phyloP scores from a whole-genome alignment of 2,888 invertebrate species.

The Apamea epomidion region DNA sequence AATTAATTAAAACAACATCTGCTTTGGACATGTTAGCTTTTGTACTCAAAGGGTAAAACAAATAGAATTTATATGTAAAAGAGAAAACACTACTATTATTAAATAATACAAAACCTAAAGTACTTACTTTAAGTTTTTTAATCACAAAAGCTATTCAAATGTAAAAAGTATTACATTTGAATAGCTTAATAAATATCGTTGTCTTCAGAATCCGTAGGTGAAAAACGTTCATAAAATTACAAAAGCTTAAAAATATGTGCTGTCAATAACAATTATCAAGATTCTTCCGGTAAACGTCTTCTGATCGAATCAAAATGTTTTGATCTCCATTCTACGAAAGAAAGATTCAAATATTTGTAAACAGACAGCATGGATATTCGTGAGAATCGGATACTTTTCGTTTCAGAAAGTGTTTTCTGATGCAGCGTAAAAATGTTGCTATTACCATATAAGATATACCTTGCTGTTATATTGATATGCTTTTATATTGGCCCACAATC shows the following conservation, averaged over 20 bases:
- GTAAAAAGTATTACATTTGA: background rate
- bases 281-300: constrained; percentile 1
- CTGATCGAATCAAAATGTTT: constrained; percentile 17
- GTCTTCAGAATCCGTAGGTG: background rate
- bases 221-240: background rate
- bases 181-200: background rate
- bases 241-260: background rate
- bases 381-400: background rate
- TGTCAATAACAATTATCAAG: background rate
- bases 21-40: constrained; percentile 4
- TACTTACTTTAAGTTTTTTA: background rate
- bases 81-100: background rate
- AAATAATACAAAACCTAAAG: background rate
- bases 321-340: constrained; percentile 11
- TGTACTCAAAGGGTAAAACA: background rate
- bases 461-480: background rate
- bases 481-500: too few relatives aligned
- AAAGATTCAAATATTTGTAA: constrained; percentile 21
- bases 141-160: too few relatives aligned
- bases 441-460: background rate
- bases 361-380: background rate
- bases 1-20: constrained; percentile 14
- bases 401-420: constrained; percentile 80
- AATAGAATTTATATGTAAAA: background rate
- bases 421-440: constrained; percentile 78